Evolutionary conservation across 1,140 invertebrate genomes (phyloP), one percentile per base, ranked within the genome.

Genomic region (Drosophila albomicans): DNA sequence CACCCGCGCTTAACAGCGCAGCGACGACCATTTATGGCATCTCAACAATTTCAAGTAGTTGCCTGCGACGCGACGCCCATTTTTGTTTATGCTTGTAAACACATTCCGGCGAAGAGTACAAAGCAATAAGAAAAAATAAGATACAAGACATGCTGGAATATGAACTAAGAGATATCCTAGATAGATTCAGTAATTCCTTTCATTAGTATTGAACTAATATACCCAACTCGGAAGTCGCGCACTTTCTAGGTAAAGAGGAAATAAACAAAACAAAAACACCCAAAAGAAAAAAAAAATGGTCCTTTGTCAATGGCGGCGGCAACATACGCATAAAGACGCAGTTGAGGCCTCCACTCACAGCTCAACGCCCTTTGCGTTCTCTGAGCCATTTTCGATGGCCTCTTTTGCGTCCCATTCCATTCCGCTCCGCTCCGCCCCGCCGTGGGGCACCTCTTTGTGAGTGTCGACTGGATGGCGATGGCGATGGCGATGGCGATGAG

Each of bases 21-120:
- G 32, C 51, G 61, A 51, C 64, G 69, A 65, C 64, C 72, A 79
- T 88, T 87, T 87, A 82, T 87, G 82, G 82, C 69, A 87, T 87
- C 75, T 79, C 65, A 82, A 82, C 72, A 88, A 88, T 87, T 87
- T 88, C 49, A 88, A 88, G 80, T 88, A 84, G 80, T 87, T 87
- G 75, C 79, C 82, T 54, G 71, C 71, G 66, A 57, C 48, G 66
- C 64, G 73, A 52, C 48, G 32, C 41, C 68, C 64, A 62, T 75
- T 79, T 82, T 82, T 79, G 72, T 74, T 78, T 71, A 69, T 69
- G 66, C 66, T 64, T 79, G 79, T 77, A 86, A 82, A 86, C 82
- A 79, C 82, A 87, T 82, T 86, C 68, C 79, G 48, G 46, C 52
- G 57, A 45, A 51, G 64, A 72, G 58, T 48, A 75, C 70, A 84